Evolutionary conservation across 1,140 invertebrate species (phyloP).

Genomic region (Bradynema listronoti): DNA sequence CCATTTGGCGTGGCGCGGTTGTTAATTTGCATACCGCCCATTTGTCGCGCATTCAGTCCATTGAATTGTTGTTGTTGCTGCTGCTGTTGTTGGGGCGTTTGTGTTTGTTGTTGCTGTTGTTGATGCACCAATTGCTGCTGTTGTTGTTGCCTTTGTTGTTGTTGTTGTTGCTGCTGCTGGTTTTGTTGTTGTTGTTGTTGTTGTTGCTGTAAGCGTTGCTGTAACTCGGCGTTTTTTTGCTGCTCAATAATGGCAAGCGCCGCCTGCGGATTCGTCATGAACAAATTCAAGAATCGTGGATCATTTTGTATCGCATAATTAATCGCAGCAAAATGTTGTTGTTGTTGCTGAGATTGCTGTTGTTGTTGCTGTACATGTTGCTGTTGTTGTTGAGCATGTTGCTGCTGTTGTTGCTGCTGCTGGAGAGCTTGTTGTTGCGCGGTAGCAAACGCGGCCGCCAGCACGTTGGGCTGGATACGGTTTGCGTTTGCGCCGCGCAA

Average conservation of each 20-base stretch:
- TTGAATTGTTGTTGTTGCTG: constrained; percentile 2
- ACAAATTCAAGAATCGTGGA: too few relatives aligned
- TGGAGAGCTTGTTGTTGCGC: background rate
- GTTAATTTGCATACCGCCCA: background rate
- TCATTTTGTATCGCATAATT: too few relatives aligned
- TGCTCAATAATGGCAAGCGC: too few relatives aligned
- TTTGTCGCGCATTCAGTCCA: background rate
- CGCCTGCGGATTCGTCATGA: too few relatives aligned
- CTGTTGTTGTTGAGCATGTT: too few relatives aligned
- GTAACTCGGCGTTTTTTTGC: too few relatives aligned
- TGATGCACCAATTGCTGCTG: constrained; percentile 15
- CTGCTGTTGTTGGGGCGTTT: constrained; percentile 4
- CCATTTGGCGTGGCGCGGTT: constrained; percentile 8
- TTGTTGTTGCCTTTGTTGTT: background rate
- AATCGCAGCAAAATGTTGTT: background rate
- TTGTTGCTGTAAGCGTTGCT: too few relatives aligned
- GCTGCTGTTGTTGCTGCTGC: background rate
- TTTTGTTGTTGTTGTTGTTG: too few relatives aligned
- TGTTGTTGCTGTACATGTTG: background rate
- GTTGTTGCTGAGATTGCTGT: background rate
- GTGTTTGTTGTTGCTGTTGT: constrained; percentile 8
- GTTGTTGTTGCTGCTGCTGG: constrained; percentile 10
- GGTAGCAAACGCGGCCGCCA: background rate
- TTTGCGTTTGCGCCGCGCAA: too few relatives aligned
- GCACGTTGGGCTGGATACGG: too few relatives aligned